These are phyloP conservation scores for Glossophaga mutica DNA, from an alignment of 2,797 vertebrate genomes.

Conservation along the genomic window DNA sequence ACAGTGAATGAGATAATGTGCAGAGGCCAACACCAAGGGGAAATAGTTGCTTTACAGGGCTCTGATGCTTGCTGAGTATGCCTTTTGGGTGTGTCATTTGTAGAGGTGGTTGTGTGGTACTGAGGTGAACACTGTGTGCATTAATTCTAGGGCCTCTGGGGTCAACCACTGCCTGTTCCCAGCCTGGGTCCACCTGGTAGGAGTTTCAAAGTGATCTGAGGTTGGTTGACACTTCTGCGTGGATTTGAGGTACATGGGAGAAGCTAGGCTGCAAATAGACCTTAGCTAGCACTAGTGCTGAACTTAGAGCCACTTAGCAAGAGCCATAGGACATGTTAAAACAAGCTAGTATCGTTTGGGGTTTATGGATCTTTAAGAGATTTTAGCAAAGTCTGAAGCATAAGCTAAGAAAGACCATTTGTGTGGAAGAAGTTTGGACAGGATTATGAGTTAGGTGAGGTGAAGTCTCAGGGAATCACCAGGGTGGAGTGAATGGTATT, in stretches of 20 bases:
- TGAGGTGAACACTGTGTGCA: not conserved
- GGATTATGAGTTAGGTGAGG: too few relatives aligned
- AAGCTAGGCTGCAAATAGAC: not conserved
- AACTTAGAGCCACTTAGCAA: not conserved
- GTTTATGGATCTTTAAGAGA: too few relatives aligned
- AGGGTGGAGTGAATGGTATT: too few relatives aligned
- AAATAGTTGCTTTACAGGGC: not conserved
- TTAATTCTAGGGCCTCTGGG: not conserved
- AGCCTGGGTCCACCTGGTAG: not conserved
- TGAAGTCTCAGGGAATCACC: too few relatives aligned
- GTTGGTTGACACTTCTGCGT: not conserved
- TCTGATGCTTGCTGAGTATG: too few relatives aligned
- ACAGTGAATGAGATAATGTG: not conserved
- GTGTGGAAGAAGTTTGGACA: too few relatives aligned
- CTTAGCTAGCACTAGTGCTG: not conserved
- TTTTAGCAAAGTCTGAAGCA: too few relatives aligned
- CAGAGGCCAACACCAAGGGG: not conserved
- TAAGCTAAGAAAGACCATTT: too few relatives aligned
- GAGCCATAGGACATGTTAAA: too few relatives aligned
- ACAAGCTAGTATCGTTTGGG: too few relatives aligned
- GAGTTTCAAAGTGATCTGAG: not conserved
- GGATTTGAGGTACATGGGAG: not conserved
- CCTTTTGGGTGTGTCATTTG: not conserved
- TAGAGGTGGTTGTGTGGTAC: not conserved
- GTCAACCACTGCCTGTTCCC: not conserved